Evolutionary conservation across 2,113 vertebrate genomes (phyloP).

Genomic region (Mobula hypostoma): DNA sequence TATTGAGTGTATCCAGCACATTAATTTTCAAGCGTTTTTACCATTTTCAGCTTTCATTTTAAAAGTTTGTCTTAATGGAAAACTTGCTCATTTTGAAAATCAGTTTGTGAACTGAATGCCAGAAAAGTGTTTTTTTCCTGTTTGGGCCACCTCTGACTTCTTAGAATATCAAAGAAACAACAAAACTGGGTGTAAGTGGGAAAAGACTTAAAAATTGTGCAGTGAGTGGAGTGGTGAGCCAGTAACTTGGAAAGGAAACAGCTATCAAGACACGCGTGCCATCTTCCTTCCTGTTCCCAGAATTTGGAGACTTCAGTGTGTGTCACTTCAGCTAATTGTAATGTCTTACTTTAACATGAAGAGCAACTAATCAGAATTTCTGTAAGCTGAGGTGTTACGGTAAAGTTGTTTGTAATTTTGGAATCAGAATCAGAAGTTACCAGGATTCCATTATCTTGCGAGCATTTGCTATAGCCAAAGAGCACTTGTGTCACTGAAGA

Average conservation of each 20-base stretch:
- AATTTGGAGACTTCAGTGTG: slow-evolving; percentile 52
- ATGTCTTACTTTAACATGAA: slow-evolving; percentile 53
- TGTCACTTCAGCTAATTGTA: slow-evolving; percentile 61
- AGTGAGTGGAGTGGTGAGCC: slow-evolving; percentile 54
- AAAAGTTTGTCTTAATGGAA: background rate
- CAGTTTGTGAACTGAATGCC: background rate
- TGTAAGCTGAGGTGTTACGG: background rate
- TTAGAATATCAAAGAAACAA: background rate
- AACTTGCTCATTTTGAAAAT: background rate
- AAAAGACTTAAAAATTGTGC: slow-evolving; percentile 12
- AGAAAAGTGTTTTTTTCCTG: background rate
- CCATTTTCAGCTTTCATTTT: no score
- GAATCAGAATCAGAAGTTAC: background rate
- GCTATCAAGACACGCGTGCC: slow-evolving; percentile 55
- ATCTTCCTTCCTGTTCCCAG: slow-evolving; percentile 62
- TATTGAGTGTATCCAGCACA: no score
- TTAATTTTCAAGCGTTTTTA: no score
- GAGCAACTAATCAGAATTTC: slow-evolving; percentile 46
- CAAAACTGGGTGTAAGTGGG: background rate
- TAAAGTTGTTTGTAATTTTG: background rate
- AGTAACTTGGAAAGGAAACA: slow-evolving; percentile 64
- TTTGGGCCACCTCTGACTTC: background rate
- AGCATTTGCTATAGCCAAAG: background rate
- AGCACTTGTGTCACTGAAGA: background rate
- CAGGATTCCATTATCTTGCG: background rate